Evolutionary conservation across 2,797 vertebrate species (phyloP).

Genomic region (Chaenodraco wilsoni): DNA sequence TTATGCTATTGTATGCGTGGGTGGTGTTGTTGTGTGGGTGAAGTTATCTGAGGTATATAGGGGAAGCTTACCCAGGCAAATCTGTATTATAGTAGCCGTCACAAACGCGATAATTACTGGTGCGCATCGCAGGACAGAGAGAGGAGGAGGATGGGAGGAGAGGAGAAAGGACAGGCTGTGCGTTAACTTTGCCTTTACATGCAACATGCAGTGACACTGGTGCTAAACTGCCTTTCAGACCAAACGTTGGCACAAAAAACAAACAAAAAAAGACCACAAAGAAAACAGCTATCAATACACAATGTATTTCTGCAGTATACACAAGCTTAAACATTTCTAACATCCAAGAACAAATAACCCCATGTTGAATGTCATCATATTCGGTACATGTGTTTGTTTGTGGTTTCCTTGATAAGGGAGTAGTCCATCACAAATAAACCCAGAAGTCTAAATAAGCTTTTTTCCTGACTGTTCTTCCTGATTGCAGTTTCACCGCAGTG

Average conservation of each 20-base stretch:
- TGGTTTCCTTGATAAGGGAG: conserved; percentile 57
- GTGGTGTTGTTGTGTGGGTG: conserved; percentile 59
- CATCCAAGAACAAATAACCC: conserved; percentile 25
- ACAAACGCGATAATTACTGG: conserved; percentile 99
- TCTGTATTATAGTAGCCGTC: conserved; percentile 99
- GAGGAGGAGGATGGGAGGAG: conserved; percentile 84
- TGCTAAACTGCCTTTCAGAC: conserved; percentile 40
- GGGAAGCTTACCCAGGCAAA: conserved; percentile 99
- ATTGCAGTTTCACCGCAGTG: conserved; percentile 63
- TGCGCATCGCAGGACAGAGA: conserved; percentile 90
- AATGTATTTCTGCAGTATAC: conserved; percentile 24
- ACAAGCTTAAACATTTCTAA: conserved; percentile 30
- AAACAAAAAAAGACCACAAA: conserved; percentile 51
- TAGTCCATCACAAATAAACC: conserved; percentile 57
- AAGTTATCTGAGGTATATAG: conserved; percentile 86
- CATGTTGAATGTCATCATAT: conserved; percentile 24
- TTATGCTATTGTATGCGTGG: conserved; percentile 38
- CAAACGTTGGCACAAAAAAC: conserved; percentile 52
- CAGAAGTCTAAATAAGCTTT: conserved; percentile 50
- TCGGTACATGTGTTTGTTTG: conserved; percentile 40
- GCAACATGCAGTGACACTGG: conserved; percentile 90
- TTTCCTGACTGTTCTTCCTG: conserved; percentile 43
- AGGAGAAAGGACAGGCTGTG: conserved; percentile 89
- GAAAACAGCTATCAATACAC: conserved; percentile 43
- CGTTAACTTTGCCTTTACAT: conserved; percentile 92